Percentiles rank a stretch among this genome's conserved stretches.
These are phyloP conservation scores for Branchellion lobata DNA, from an alignment of 2,888 invertebrate genomes.

Conservation along the genomic window DNA sequence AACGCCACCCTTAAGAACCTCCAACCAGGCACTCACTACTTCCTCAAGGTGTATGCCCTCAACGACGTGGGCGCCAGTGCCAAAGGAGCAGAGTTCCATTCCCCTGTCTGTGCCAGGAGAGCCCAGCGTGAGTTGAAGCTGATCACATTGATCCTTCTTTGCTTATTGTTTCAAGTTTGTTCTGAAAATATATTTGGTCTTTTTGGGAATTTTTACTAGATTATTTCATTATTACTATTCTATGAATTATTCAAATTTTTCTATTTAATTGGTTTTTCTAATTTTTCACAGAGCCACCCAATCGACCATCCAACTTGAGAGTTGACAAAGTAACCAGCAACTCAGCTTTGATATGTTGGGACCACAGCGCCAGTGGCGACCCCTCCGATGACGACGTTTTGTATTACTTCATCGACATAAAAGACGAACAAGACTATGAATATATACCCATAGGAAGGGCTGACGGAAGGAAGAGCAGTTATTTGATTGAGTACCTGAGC, in stretches of 20 bases:
- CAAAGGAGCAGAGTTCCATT: conserved; percentile 52
- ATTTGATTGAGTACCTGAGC: conserved; percentile 38
- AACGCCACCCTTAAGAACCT: conserved; percentile 52
- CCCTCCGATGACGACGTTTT: conserved; percentile 40
- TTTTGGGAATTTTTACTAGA: too few species aligned
- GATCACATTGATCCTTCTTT: not conserved
- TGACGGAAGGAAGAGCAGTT: conserved; percentile 42
- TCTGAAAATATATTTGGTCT: not conserved
- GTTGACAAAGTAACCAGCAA: conserved; percentile 30
- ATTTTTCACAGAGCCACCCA: conserved; percentile 39
- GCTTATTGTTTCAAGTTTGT: not conserved
- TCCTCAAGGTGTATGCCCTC: conserved; percentile 80
- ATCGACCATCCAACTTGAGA: conserved; percentile 38
- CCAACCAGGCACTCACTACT: conserved; percentile 65
- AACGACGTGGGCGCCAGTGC: conserved; percentile 74
- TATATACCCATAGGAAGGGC: conserved; percentile 42
- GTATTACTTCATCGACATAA: conserved; percentile 45
- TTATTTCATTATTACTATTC: not conserved
- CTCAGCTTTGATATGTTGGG: conserved; percentile 43
- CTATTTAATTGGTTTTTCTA: not conserved
- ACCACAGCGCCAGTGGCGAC: not conserved
- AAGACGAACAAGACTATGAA: conserved; percentile 37
- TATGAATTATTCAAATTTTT: not conserved
- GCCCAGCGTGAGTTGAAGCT: conserved; percentile 56
- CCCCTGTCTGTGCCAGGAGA: conserved; percentile 51